Base-by-base conservation (phyloP, 2,113 vertebrate species). In the Tinamus guttatus region DNA sequence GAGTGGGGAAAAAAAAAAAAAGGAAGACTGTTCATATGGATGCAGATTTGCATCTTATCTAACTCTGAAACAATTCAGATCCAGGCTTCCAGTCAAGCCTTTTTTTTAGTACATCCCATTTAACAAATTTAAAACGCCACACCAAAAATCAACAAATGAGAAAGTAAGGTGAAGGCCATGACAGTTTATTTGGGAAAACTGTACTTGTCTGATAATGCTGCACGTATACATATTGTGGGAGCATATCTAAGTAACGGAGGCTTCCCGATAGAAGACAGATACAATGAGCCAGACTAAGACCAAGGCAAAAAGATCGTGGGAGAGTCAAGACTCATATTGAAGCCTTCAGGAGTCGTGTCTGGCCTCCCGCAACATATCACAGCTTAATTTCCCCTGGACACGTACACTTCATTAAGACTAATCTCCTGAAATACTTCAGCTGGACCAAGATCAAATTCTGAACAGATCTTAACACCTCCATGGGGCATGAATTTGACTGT, bases 101-200 rank as follows among this genome's bases (percentile, higher is more conserved):
- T 89, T 58, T 34, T 89, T 58, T 34, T 18, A 5, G 18, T 41
- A 45, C 14, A 47, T 76, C 24, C 59, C 24, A 52, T 64, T 83
- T 75, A 85, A 78, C 4, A 22, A 68, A 11, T 49, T 51, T 56
- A 56, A 56, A 78, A 25, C 43, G 68, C 1, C 3, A 0, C 18
- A 49, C 70, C 70, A 95, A 77, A 92, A 93, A 97, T 27, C 85
- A 79, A 95, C 89, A 21, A 91, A 91, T 54, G 30, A 95, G 79
- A 91, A 82, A 59, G 25, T 13, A 68, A 71, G 10, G 34, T 95
- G 85, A 97, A 97, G 96, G 96, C 92, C 93, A 93, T 95, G 93
- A 97, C 71, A 96, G 94, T 98, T 98, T 98, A 98, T 98, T 98
- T 95, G 65, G 9, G 85, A 97, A 97, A 97, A 96, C 9, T 95